Percentiles rank a stretch among this genome's conserved stretches.
Evolutionary conservation across 1,140 invertebrate genomes (phyloP).

Genomic region (Drepana arcuata): DNA sequence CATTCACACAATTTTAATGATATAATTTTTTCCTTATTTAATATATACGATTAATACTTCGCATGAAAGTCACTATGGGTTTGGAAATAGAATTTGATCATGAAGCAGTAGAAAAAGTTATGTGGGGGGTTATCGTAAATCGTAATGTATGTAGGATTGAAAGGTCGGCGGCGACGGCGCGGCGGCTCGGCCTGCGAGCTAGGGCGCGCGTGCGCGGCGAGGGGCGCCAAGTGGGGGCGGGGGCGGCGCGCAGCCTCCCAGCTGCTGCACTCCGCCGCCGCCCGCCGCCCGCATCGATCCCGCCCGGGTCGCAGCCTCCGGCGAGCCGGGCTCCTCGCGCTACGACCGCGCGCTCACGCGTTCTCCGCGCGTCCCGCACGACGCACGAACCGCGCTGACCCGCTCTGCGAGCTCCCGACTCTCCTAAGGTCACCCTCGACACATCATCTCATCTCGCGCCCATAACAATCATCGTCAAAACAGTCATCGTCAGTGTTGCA

Average conservation of each 20-base stretch:
- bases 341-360: constrained; percentile 38
- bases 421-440: constrained; percentile 24
- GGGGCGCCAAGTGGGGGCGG: constrained; percentile 14
- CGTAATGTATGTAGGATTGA: constrained; percentile 13
- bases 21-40: no score
- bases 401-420: constrained; percentile 27
- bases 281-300: constrained; percentile 65
- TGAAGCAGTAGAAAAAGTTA: no score
- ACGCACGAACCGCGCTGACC: constrained; percentile 22
- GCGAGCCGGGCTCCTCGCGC: constrained; percentile 33
- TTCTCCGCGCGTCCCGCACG: constrained; percentile 14
- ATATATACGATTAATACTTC: no score
- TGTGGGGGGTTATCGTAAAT: no score
- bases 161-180: constrained; percentile 17
- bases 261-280: constrained; percentile 58
- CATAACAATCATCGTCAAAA: constrained; percentile 22
- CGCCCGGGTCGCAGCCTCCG: constrained; percentile 44
- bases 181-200: constrained; percentile 26
- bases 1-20: no score
- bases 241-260: constrained; percentile 52
- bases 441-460: constrained; percentile 18
- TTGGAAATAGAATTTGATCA: no score
- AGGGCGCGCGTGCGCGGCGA: constrained; percentile 15
- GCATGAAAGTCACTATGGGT: no score
- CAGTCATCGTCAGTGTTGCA: constrained; percentile 30